phyloP scores from a whole-genome alignment of 2,113 vertebrate genomes.

The Nycticebus coucang region DNA sequence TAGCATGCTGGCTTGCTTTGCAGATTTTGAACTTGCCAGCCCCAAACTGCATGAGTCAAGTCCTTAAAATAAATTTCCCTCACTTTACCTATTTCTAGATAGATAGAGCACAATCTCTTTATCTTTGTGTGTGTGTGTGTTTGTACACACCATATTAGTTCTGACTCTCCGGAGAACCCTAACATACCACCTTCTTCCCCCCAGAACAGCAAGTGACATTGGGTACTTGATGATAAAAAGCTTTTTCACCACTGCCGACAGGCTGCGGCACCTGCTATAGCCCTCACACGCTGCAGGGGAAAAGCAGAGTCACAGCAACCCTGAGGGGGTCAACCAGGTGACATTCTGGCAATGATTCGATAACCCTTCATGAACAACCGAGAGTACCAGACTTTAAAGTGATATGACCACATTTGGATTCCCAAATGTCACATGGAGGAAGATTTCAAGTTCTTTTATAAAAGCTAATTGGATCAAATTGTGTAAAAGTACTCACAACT shows the following conservation, averaged over 20 bases:
- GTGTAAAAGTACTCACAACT: not conserved
- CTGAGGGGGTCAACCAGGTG: accelerated
- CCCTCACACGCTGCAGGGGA: not conserved
- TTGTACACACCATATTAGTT: not conserved
- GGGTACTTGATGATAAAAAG: not conserved
- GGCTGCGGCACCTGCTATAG: not conserved
- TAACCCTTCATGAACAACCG: not conserved
- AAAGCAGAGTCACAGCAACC: not conserved
- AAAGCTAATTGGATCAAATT: not conserved
- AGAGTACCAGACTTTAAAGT: not conserved
- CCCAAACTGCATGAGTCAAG: not conserved
- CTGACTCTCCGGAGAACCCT: not conserved
- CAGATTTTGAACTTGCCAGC: not conserved
- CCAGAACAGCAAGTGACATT: not conserved
- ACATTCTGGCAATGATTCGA: not conserved
- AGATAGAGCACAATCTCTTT: not conserved
- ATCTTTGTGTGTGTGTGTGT: not conserved
- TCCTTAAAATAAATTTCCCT: not conserved
- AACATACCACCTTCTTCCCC: too few species aligned
- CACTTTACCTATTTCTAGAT: not conserved
- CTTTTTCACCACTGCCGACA: not conserved
- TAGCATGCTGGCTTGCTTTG: not conserved
- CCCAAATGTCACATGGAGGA: not conserved
- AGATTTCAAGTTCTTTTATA: not conserved
- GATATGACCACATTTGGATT: not conserved